Base-by-base conservation (phyloP, 2,113 vertebrate genomes). In the Zapus hudsonius region DNA sequence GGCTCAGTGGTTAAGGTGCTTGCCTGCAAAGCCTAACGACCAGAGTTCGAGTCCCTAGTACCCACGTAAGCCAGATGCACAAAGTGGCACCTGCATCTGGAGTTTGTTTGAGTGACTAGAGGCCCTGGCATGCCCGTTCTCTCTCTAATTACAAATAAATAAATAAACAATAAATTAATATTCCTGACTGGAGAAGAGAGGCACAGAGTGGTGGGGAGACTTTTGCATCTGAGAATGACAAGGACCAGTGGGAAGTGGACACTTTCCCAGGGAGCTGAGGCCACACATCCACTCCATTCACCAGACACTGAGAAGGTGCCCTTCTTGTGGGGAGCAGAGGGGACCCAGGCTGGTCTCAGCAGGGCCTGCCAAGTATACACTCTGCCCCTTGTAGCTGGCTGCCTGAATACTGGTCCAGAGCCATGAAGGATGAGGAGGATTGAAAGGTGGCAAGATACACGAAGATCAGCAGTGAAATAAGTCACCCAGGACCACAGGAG, bases 401-500 rank as follows among this genome's bases (percentile, higher is more conserved):
- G 3, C 72, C 73, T 69, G 40, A 76, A 69, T 15, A 8, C 20
- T 3, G 13, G 12, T 23, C 25, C 52, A 31, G 33, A 61, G 40
- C 10, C 5, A 33, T 33, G 19, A 16, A 0, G 33, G n/a, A 0
- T 0, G 25, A 55, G 44, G 67, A 7, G 57, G 74, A 57, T 64
- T 63, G 63, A 87, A 36, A 72, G 5, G 19, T n/a, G n/a, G n/a
- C n/a, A n/a, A n/a, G n/a, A n/a, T n/a, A 12, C 31, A 36, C 40
- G 25, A 13, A 19, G 7, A 70, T 6, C 19, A 25, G 0, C 2
- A 3, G 38, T 5, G 15, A 4, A 33, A 29, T 59, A 3, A 7
- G 9, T 57, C 22, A 7, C 27, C 16, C 0, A 1, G 16, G 4
- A 17, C 8, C 40, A 63, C n/a, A 16, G 33, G 10, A 40, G 20